Evolutionary conservation across 2,888 invertebrate genomes (phyloP).

Genomic region (Neoaliturus tenellus): DNA sequence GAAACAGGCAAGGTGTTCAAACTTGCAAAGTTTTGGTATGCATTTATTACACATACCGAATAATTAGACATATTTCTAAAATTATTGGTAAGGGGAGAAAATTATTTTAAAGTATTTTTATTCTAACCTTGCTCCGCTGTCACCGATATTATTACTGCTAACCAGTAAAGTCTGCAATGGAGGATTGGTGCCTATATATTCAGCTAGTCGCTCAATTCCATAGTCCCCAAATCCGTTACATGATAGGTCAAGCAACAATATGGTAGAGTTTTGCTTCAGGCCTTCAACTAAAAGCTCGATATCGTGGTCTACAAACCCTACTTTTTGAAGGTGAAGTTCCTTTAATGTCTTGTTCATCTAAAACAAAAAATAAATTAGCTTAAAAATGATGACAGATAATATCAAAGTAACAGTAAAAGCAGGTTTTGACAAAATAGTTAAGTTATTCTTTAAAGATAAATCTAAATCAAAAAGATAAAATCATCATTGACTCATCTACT

Average conservation of each 20-base stretch:
- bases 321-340: constrained; percentile 66
- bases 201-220: constrained; percentile 75
- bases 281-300: constrained; percentile 63
- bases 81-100: neutral
- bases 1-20: too few relatives aligned
- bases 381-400: too few relatives aligned
- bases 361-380: neutral
- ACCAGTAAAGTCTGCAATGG: constrained; percentile 75
- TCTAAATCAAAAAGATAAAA: too few relatives aligned
- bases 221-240: constrained; percentile 78
- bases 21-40: too few relatives aligned
- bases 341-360: constrained; percentile 55
- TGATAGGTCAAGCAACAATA: constrained; percentile 77
- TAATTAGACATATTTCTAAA: neutral
- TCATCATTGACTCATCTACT: too few relatives aligned
- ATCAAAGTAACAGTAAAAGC: too few relatives aligned
- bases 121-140: constrained; percentile 75
- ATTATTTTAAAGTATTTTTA: too few relatives aligned
- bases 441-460: too few relatives aligned
- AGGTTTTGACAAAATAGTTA: too few relatives aligned
- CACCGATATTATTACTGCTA: constrained; percentile 76
- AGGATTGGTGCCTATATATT: constrained; percentile 75
- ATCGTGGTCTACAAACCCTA: constrained; percentile 61
- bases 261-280: constrained; percentile 73
- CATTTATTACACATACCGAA: too few relatives aligned